phyloP scores from a whole-genome alignment of 2,797 vertebrate species.

The Gila robusta region DNA sequence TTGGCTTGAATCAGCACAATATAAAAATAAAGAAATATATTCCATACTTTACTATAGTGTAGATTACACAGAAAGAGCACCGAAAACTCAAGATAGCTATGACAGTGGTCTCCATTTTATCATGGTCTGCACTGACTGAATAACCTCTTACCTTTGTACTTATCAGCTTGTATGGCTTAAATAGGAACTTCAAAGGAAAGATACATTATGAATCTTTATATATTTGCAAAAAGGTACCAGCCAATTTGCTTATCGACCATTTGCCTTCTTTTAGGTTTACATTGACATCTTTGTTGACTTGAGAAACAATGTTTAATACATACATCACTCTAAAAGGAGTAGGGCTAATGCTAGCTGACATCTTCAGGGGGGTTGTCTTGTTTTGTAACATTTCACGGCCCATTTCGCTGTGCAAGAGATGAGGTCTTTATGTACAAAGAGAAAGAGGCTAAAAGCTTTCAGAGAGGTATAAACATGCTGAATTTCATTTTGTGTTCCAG shows the following conservation, averaged over 20 bases:
- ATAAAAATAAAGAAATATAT: no score
- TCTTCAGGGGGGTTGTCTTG: constrained; percentile 60
- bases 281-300: constrained; percentile 46
- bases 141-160: constrained; percentile 19
- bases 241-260: constrained; percentile 46
- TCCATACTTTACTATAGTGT: no score
- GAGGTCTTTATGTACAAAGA: constrained; percentile 75
- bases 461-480: constrained; percentile 75
- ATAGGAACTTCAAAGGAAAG: constrained; percentile 50
- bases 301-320: constrained; percentile 47
- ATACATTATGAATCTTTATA: constrained; percentile 52
- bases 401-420: constrained; percentile 65
- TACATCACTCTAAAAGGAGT: constrained; percentile 47
- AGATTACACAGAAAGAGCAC: no score
- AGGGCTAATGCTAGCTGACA: constrained; percentile 55
- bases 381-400: constrained; percentile 53
- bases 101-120: neutral
- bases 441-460: constrained; percentile 74
- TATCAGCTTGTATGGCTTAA: constrained; percentile 21
- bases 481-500: constrained; percentile 72
- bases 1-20: no score
- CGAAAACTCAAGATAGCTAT: no score
- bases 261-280: constrained; percentile 31
- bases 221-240: constrained; percentile 33
- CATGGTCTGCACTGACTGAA: constrained; percentile 23